Conservation (phyloP, 2,888 invertebrate species). For the Chymomyza caudatula region DNA sequence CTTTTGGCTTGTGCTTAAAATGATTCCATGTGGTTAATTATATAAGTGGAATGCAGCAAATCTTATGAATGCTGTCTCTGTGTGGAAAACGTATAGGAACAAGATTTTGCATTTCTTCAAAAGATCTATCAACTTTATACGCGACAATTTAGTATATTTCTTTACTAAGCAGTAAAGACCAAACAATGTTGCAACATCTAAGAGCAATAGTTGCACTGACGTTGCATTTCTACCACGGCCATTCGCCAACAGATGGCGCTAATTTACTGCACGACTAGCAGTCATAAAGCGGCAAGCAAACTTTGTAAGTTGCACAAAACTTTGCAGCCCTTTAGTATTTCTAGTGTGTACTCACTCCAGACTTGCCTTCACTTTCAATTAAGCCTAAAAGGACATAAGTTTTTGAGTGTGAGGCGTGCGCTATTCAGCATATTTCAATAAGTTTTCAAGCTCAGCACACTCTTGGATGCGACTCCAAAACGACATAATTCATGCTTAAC, state of each 20-base stretch:
- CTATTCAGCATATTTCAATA: slow-evolving; percentile 62
- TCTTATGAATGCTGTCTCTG: no score
- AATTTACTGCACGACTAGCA: slow-evolving; percentile 49
- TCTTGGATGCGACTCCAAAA: slow-evolving; percentile 41
- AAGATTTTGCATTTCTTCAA: no score
- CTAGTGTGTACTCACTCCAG: neutral
- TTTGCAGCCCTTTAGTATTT: slow-evolving; percentile 17
- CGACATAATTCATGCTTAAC: slow-evolving; percentile 71
- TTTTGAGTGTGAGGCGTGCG: slow-evolving; percentile 31
- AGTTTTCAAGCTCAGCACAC: slow-evolving; percentile 58
- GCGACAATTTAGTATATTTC: no score
- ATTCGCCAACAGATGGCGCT: slow-evolving; percentile 48
- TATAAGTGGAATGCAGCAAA: no score
- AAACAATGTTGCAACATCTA: neutral
- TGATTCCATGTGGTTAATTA: no score
- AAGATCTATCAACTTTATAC: no score
- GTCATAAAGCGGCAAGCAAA: slow-evolving; percentile 24
- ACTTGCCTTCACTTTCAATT: slow-evolving; percentile 48
- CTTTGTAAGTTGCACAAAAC: slow-evolving; percentile 31
- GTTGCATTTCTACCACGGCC: no score
- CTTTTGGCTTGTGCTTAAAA: no score
- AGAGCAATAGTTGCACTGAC: no score
- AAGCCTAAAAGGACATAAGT: slow-evolving; percentile 65
- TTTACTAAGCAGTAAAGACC: no score
- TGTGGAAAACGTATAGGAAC: no score